Percentiles rank a stretch among this genome's conserved stretches.
These are phyloP conservation scores for Ricordea florida DNA, from an alignment of 92 coral and sea anemone species.

Conservation along the genomic window DNA sequence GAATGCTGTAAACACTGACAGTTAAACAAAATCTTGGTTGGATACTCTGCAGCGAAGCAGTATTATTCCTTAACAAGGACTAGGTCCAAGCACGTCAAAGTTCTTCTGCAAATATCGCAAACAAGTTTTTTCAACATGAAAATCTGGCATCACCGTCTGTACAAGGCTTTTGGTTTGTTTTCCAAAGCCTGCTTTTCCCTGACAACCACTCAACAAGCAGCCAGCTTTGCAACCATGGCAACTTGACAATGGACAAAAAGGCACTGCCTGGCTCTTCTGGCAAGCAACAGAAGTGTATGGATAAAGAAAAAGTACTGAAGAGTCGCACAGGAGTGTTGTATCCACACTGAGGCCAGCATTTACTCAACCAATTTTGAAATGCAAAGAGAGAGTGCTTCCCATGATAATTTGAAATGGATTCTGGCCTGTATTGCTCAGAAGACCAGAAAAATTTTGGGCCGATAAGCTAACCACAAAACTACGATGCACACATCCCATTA, in stretches of 20 bases:
- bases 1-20: too few species aligned
- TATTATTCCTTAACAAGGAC: too few species aligned
- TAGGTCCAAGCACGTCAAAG: too few species aligned
- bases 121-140: constrained; percentile 77
- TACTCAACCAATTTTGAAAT: background rate
- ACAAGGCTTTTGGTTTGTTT: background rate
- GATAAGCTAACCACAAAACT: too few species aligned
- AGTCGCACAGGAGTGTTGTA: constrained; percentile 23
- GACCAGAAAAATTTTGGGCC: too few species aligned
- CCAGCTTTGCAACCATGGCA: background rate
- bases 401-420: too few species aligned
- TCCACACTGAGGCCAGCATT: constrained; percentile 21
- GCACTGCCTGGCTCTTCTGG: background rate
- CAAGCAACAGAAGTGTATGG: background rate
- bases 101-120: constrained; percentile 81
- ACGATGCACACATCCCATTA: too few species aligned
- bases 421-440: too few species aligned
- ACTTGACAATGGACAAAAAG: background rate
- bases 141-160: background rate
- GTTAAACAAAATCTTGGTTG: too few species aligned
- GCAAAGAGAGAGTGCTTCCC: background rate
- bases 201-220: background rate
- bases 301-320: background rate
- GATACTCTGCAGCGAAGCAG: too few species aligned
- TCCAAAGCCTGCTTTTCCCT: background rate